These are phyloP conservation scores for Hemibagrus guttatus DNA, from an alignment of 2,797 vertebrate species.

Conservation along the genomic window DNA sequence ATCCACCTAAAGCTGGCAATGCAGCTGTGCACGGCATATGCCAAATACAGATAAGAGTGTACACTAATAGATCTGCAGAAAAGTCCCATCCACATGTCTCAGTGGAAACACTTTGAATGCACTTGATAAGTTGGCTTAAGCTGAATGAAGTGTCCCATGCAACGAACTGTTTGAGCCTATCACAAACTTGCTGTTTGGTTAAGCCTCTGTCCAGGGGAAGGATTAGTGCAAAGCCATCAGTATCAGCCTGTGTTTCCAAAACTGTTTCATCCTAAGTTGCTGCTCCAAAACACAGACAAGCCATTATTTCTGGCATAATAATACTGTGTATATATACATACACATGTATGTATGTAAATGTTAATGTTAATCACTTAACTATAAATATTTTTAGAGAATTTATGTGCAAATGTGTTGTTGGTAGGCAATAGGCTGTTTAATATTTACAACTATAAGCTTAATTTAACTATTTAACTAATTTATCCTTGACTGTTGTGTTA, in stretches of 20 bases:
- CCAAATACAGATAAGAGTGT: conserved; percentile 85
- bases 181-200: conserved; percentile 79
- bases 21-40: conserved; percentile 81
- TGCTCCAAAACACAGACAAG: conserved; percentile 50
- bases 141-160: conserved; percentile 79
- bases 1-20: conserved; percentile 80
- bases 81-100: conserved; percentile 78
- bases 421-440: neutral
- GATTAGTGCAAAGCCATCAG: conserved; percentile 81
- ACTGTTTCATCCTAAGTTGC: conserved; percentile 77
- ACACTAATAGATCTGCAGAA: conserved; percentile 83
- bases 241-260: conserved; percentile 78
- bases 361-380: neutral
- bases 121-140: conserved; percentile 85
- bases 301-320: conserved; percentile 46
- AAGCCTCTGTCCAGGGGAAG: conserved; percentile 78
- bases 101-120: conserved; percentile 83
- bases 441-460: neutral
- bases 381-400: neutral
- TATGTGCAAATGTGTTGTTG: neutral
- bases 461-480: neutral
- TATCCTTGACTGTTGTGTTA: neutral
- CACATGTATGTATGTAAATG: neutral
- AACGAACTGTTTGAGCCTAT: conserved; percentile 79
- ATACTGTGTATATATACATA: neutral